Conservation (phyloP, 1,140 invertebrate genomes). For the Eulimnadia texana region DNA sequence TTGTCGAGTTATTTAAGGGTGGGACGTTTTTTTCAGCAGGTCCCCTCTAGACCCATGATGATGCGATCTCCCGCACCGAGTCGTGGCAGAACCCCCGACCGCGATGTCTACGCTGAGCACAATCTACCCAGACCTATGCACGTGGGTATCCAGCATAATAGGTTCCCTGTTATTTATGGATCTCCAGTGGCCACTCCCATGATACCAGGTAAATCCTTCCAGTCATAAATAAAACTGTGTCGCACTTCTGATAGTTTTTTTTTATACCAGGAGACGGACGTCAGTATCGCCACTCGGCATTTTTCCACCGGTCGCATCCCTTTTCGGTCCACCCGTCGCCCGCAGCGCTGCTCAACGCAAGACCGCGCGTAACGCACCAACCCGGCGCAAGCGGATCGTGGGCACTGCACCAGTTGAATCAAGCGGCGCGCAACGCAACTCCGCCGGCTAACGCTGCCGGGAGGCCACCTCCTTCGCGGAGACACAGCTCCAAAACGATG, state of each 20-base stretch:
- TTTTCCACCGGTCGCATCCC: background rate
- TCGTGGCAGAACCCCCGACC: background rate
- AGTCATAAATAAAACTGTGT: no score
- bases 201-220: background rate
- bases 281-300: background rate
- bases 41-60: background rate
- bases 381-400: background rate
- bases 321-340: background rate
- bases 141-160: background rate
- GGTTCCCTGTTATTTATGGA: background rate
- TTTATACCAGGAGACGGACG: background rate
- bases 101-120: background rate
- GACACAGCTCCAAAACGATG: no score
- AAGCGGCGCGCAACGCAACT: no score
- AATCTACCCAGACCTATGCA: background rate
- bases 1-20: background rate
- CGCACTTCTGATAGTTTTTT: no score
- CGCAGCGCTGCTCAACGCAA: background rate
- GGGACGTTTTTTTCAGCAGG: background rate
- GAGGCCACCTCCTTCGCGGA: no score
- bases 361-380: background rate
- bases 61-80: background rate
- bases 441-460: no score
- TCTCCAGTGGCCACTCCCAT: background rate
- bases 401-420: background rate